Evolutionary conservation across 1,140 invertebrate species (phyloP).

Genomic region (Nebria ingens): DNA sequence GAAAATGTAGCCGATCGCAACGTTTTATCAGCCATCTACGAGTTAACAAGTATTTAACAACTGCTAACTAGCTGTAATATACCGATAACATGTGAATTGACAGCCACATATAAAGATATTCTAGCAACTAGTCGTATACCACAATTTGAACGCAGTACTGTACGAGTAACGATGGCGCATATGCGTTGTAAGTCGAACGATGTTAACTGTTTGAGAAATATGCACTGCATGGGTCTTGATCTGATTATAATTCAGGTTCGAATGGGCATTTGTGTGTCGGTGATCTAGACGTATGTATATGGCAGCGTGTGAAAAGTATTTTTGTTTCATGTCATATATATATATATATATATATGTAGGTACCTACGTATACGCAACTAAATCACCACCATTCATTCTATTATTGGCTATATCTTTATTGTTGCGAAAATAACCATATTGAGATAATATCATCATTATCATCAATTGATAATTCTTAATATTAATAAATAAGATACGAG

Average conservation of each 20-base stretch:
- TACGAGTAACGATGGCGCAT: slow-evolving; percentile 14
- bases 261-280: not conserved
- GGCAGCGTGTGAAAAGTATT: slow-evolving; percentile 1
- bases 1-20: not conserved
- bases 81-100: slow-evolving; percentile 29
- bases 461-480: too few relatives aligned
- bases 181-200: slow-evolving; percentile 13
- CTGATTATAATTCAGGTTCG: slow-evolving; percentile 18
- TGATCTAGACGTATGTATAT: not conserved
- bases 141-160: slow-evolving; percentile 23
- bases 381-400: not conserved
- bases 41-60: slow-evolving; percentile 30
- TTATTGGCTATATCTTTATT: too few relatives aligned
- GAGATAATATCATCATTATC: too few relatives aligned
- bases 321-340: too few relatives aligned
- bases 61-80: slow-evolving; percentile 28
- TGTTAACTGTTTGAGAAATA: slow-evolving; percentile 25
- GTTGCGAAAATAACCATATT: too few relatives aligned
- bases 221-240: slow-evolving; percentile 23
- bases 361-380: too few relatives aligned
- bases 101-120: slow-evolving; percentile 28
- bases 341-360: too few relatives aligned
- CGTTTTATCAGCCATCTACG: slow-evolving; percentile 22
- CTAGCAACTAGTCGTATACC: slow-evolving; percentile 19
- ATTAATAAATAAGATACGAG: too few relatives aligned